These are phyloP conservation scores for Lepilemur ruficaudatus DNA, from an alignment of 2,797 vertebrate species.

Conservation along the genomic window DNA sequence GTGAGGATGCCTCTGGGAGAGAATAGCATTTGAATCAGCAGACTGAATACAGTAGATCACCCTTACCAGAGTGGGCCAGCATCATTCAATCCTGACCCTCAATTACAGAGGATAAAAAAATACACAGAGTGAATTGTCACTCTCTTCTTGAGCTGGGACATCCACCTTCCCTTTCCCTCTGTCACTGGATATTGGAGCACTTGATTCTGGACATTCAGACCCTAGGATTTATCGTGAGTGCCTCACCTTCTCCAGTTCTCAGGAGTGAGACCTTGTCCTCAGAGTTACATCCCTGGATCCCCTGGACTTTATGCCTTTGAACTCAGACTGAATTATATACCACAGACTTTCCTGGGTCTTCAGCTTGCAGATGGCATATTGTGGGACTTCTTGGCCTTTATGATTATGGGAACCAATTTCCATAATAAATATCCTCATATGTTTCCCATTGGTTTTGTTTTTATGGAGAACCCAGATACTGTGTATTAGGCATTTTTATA, in stretches of 20 bases:
- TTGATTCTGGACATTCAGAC: background rate
- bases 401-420: background rate
- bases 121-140: background rate
- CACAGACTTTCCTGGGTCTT: background rate
- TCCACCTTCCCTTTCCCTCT: background rate
- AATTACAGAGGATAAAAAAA: background rate
- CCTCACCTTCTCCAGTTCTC: background rate
- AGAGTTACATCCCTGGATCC: background rate
- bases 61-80: background rate
- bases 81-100: background rate
- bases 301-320: background rate
- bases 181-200: background rate
- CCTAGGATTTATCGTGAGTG: background rate
- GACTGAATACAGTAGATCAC: background rate
- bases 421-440: background rate
- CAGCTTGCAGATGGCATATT: background rate
- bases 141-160: background rate
- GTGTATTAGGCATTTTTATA: background rate
- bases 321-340: background rate
- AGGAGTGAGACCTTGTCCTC: background rate
- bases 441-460: background rate
- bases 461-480: background rate
- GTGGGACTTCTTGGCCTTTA: background rate
- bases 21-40: background rate
- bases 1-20: background rate